Evolutionary conservation across 1,140 invertebrate species (phyloP).

Genomic region (Sinonovacula constricta): DNA sequence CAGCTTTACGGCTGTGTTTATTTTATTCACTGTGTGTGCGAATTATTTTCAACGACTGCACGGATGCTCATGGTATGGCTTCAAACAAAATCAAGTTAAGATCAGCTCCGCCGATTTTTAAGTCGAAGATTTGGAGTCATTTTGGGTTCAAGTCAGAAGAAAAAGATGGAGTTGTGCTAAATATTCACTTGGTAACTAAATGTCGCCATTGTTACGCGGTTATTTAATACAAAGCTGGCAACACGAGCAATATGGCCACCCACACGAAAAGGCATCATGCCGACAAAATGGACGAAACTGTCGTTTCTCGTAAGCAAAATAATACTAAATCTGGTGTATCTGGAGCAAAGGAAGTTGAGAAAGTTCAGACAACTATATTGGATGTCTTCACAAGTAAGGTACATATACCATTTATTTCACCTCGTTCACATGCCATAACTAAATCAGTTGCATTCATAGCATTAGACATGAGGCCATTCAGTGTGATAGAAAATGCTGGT

Average conservation of each 20-base stretch:
- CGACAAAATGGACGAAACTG: background rate
- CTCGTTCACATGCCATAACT: slow-evolving; percentile 13
- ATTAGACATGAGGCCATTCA: slow-evolving; percentile 59
- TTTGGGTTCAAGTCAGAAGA: background rate
- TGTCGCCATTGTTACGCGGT: background rate
- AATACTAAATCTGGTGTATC: background rate
- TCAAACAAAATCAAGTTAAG: background rate
- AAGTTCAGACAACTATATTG: background rate
- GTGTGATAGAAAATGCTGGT: slow-evolving; percentile 57
- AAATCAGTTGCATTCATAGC: slow-evolving; percentile 54
- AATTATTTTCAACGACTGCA: too few relatives aligned
- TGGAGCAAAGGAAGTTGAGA: background rate
- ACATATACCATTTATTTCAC: background rate
- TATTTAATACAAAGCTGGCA: background rate
- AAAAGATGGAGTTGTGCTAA: background rate
- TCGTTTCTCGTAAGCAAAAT: background rate
- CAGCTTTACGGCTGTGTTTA: too few relatives aligned
- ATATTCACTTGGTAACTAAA: background rate
- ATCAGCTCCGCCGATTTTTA: background rate
- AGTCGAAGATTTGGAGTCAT: background rate
- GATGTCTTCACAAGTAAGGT: slow-evolving; percentile 19
- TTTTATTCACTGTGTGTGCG: too few relatives aligned
- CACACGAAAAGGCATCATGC: background rate
- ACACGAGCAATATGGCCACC: background rate
- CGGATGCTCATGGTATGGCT: too few relatives aligned